Conservation (phyloP, 2,113 vertebrate genomes). For the Cyphomyrus plagiostoma region DNA sequence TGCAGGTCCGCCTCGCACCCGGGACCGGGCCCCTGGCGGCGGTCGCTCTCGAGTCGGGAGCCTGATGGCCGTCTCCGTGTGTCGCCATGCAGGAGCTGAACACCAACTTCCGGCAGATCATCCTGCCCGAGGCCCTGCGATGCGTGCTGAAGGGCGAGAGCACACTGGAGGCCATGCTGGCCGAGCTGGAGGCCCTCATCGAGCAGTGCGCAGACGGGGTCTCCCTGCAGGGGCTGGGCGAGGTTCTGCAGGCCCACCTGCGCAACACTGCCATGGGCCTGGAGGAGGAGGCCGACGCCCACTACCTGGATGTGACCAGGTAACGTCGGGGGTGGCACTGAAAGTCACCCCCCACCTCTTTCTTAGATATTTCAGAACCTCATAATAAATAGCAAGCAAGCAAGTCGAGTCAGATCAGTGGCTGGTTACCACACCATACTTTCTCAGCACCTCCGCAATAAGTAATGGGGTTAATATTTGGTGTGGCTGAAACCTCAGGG, state of each 20-base stretch:
- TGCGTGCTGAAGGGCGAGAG: constrained; percentile 91
- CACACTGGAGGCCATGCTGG: constrained; percentile 87
- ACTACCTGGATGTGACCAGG: constrained; percentile 89
- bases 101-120: constrained; percentile 97
- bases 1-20: constrained; percentile 67
- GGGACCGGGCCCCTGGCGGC: not conserved
- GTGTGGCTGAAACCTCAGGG: not conserved
- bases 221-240: constrained; percentile 75
- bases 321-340: constrained; percentile 22
- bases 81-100: constrained; percentile 77
- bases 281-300: constrained; percentile 77
- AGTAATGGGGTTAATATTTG: not conserved
- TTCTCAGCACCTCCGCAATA: not conserved
- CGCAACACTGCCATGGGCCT: constrained; percentile 75
- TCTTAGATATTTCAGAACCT: not conserved
- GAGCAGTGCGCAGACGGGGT: constrained; percentile 89
- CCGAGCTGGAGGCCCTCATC: constrained; percentile 82
- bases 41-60: not conserved
- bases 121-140: constrained; percentile 91
- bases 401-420: not conserved
- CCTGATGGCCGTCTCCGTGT: not conserved
- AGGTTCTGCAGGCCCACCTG: constrained; percentile 78
- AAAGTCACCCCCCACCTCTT: not conserved
- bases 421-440: not conserved
- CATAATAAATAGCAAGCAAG: not conserved